phyloP scores from a whole-genome alignment of 2,888 invertebrate genomes.

The Caenorhabditis sp. region DNA sequence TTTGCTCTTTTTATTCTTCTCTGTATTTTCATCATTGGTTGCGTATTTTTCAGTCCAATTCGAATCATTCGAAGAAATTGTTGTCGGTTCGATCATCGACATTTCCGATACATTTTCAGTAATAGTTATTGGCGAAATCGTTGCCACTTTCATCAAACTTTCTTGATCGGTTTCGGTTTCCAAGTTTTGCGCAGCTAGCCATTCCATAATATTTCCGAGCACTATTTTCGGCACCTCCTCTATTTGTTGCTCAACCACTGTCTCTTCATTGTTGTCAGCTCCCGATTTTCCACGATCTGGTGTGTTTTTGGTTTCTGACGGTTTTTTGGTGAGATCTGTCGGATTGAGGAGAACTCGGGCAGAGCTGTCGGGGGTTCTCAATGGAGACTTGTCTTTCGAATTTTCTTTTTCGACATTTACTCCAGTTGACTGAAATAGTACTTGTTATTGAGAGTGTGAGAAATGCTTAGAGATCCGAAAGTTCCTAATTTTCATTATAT shows the following conservation, averaged over 20 bases:
- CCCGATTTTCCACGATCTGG: background rate
- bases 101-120: slow-evolving; percentile 14
- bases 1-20: too few species aligned
- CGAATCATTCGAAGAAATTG: background rate
- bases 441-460: too few species aligned
- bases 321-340: background rate
- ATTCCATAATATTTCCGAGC: background rate
- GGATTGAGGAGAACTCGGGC: background rate
- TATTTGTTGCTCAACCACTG: background rate
- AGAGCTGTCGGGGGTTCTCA: background rate
- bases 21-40: background rate
- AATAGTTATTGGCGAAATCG: background rate
- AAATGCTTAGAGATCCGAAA: too few species aligned
- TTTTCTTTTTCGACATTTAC: too few species aligned
- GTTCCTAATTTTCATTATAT: too few species aligned
- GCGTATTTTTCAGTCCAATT: background rate
- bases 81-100: background rate
- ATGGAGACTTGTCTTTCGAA: background rate
- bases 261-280: background rate
- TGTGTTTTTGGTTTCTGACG: background rate
- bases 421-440: background rate
- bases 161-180: background rate
- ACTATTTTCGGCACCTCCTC: background rate
- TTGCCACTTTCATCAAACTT: background rate
- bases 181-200: background rate